Evolutionary conservation across 2,113 vertebrate species (phyloP).

Genomic region (Odocoileus hemionus): DNA sequence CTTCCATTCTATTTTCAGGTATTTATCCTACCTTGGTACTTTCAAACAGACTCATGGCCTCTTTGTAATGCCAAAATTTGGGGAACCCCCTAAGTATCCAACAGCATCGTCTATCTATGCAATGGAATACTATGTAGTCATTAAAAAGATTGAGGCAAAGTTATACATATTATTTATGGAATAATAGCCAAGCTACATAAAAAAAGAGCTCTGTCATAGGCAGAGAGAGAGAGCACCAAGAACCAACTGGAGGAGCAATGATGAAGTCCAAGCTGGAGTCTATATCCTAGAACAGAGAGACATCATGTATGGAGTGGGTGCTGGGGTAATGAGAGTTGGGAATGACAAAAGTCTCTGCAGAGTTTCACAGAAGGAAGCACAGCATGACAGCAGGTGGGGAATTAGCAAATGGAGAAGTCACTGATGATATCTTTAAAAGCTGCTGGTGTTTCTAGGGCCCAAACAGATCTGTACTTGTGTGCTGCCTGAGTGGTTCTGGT

Average conservation of each 20-base stretch:
- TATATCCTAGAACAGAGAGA: neutral
- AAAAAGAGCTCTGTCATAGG: neutral
- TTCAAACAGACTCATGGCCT: neutral
- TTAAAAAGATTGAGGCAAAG: neutral
- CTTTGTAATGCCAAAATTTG: neutral
- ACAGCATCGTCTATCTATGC: neutral
- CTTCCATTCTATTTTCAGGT: neutral
- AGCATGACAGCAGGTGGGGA: neutral
- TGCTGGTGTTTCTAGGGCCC: neutral
- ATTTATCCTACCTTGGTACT: neutral
- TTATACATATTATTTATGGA: neutral
- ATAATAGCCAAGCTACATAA: neutral
- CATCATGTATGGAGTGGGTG: neutral
- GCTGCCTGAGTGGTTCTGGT: neutral
- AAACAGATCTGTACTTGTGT: neutral
- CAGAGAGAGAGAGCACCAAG: neutral
- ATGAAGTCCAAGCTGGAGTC: neutral
- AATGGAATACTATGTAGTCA: neutral
- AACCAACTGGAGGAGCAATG: neutral
- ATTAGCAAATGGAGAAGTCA: neutral
- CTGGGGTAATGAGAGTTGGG: neutral
- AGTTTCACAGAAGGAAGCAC: neutral
- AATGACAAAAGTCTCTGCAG: neutral
- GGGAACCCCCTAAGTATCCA: neutral
- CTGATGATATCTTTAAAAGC: neutral